Evolutionary conservation across 64 coral and sea anemone species (phyloP).

Genomic region (Porites australiensis): DNA sequence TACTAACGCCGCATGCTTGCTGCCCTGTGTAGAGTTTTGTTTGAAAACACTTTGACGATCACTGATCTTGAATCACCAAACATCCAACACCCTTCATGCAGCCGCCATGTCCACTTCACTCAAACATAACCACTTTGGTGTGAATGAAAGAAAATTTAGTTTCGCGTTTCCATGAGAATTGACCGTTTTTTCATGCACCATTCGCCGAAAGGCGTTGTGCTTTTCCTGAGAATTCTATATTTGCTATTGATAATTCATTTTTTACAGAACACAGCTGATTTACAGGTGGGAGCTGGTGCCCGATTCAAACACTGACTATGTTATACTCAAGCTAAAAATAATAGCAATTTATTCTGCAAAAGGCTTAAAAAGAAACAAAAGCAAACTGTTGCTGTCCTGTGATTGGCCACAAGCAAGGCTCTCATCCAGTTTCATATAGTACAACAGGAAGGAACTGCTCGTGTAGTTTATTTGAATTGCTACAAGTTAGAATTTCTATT

Average conservation of each 20-base stretch:
- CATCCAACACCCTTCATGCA: not conserved
- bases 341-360: not conserved
- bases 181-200: not conserved
- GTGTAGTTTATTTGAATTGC: too few species aligned
- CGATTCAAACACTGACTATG: not conserved
- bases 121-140: not conserved
- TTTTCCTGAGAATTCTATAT: not conserved
- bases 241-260: not conserved
- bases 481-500: too few species aligned
- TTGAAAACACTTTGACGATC: conserved; percentile 30
- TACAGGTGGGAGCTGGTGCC: conserved; percentile 29
- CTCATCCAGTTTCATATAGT: too few species aligned
- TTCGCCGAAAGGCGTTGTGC: too few species aligned
- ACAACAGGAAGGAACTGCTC: too few species aligned
- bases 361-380: not conserved
- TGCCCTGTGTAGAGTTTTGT: conserved; percentile 14
- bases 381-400: not conserved
- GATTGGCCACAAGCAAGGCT: not conserved
- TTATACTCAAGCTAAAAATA: not conserved
- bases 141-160: not conserved
- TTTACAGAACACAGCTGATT: conserved; percentile 22
- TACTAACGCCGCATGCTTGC: conserved; percentile 31
- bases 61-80: conserved; percentile 12
- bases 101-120: not conserved
- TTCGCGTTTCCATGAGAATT: not conserved